Evolutionary conservation across 2,797 vertebrate species (phyloP).

Genomic region (Catostomus latipinnis): DNA sequence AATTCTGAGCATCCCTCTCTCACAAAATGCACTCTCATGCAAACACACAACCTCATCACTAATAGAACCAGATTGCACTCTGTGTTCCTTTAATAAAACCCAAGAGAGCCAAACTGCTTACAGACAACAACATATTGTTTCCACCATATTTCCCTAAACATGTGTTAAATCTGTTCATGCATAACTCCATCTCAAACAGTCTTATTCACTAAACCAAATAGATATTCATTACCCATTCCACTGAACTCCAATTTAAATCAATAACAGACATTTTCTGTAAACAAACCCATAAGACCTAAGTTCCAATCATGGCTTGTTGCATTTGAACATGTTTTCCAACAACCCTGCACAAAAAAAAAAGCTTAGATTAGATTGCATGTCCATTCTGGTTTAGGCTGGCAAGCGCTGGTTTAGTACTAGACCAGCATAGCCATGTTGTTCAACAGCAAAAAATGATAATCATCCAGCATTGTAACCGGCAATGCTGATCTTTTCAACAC

Average conservation of each 20-base stretch:
- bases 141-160: slow-evolving; percentile 19
- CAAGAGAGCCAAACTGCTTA: slow-evolving; percentile 22
- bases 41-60: slow-evolving; percentile 10
- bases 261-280: slow-evolving; percentile 8
- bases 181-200: slow-evolving; percentile 22
- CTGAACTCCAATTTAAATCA: slow-evolving; percentile 24
- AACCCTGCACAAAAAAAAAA: no score
- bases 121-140: not conserved
- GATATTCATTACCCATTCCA: slow-evolving; percentile 16
- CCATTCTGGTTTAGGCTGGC: no score
- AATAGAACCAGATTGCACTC: not conserved
- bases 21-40: not conserved
- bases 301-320: not conserved
- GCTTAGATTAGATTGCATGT: no score
- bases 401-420: no score
- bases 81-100: slow-evolving; percentile 27
- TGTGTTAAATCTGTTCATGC: not conserved
- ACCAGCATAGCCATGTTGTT: no score
- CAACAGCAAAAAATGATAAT: no score
- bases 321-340: not conserved
- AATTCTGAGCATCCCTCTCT: not conserved
- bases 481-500: not conserved
- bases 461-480: no score
- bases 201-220: not conserved
- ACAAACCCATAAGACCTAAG: slow-evolving; percentile 21